These are phyloP conservation scores for Eumerus sabulonum DNA, from an alignment of 2,888 invertebrate species.

Conservation along the genomic window DNA sequence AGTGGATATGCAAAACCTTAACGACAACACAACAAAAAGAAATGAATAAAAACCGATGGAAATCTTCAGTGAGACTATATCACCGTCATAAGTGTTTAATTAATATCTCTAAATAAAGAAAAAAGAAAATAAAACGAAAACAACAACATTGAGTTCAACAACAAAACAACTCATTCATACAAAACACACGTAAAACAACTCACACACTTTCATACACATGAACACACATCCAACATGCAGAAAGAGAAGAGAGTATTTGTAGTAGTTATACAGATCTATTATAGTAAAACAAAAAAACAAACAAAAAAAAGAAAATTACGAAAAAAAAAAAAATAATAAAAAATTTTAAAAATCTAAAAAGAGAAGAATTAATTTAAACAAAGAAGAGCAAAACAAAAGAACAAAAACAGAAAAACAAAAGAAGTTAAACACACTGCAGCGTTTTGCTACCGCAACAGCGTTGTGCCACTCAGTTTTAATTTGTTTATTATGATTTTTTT, in stretches of 20 bases:
- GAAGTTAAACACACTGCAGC: constrained; percentile 48
- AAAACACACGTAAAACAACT: constrained; percentile 55
- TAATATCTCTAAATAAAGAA: constrained; percentile 60
- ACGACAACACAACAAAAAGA: constrained; percentile 18
- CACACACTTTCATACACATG: constrained; percentile 69
- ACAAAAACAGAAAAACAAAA: constrained; percentile 49
- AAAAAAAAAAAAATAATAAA: constrained; percentile 60
- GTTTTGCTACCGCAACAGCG: constrained; percentile 57
- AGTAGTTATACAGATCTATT: constrained; percentile 70
- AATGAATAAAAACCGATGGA: constrained; percentile 27
- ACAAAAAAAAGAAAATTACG: constrained; percentile 60
- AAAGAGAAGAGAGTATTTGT: constrained; percentile 69
- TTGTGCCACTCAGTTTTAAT: constrained; percentile 70
- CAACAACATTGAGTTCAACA: constrained; percentile 50
- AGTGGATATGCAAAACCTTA: constrained; percentile 28
- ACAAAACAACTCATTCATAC: constrained; percentile 60
- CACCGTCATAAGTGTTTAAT: constrained; percentile 68
- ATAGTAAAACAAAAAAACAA: constrained; percentile 67
- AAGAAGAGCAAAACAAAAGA: constrained; percentile 47
- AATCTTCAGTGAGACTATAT: constrained; percentile 65
- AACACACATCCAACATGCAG: constrained; percentile 67
- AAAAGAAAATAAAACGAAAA: constrained; percentile 33
- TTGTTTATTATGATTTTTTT: constrained; percentile 64
- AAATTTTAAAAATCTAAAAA: constrained; percentile 60
- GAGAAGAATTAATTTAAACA: constrained; percentile 68